Evolutionary conservation across 2,888 invertebrate genomes (phyloP).

Genomic region (Aspidapion aeneum): DNA sequence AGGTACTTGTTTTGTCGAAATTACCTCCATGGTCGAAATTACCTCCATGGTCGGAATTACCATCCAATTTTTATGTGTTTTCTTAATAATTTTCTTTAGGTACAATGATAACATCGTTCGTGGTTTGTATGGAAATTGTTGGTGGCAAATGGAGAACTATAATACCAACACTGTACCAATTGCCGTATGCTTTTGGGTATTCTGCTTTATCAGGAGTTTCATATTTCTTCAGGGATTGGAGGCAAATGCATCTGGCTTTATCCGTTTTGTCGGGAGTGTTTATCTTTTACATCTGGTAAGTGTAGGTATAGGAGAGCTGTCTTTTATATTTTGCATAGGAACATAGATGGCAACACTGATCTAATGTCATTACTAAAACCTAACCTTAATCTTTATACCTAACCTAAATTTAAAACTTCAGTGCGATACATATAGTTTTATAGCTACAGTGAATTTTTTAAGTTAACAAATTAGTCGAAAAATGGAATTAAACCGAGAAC

Average conservation of each 20-base stretch:
- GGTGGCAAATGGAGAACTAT: slow-evolving; percentile 59
- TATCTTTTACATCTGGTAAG: slow-evolving; percentile 52
- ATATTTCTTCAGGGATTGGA: slow-evolving; percentile 60
- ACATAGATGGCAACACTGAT: too few relatives aligned
- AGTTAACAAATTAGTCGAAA: too few relatives aligned
- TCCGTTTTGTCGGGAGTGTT: slow-evolving; percentile 53
- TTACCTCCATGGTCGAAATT: too few relatives aligned
- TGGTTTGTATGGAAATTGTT: slow-evolving; percentile 62
- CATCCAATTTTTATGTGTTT: neutral
- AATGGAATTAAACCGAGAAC: too few relatives aligned
- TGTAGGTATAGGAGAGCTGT: slow-evolving; percentile 16
- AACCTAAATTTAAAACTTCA: too few relatives aligned
- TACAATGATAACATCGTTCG: slow-evolving; percentile 62
- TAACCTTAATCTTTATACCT: too few relatives aligned
- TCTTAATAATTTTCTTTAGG: slow-evolving; percentile 40
- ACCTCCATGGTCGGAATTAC: too few relatives aligned
- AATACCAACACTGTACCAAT: slow-evolving; percentile 59
- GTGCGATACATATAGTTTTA: too few relatives aligned
- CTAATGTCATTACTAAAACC: too few relatives aligned
- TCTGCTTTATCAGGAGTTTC: slow-evolving; percentile 56
- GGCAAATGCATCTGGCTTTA: slow-evolving; percentile 55
- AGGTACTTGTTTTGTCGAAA: neutral
- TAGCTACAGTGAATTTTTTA: too few relatives aligned
- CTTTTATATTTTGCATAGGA: too few relatives aligned
- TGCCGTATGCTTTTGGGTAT: slow-evolving; percentile 60